phyloP scores from a whole-genome alignment of 2,888 invertebrate species.

The Lasiommata megera region DNA sequence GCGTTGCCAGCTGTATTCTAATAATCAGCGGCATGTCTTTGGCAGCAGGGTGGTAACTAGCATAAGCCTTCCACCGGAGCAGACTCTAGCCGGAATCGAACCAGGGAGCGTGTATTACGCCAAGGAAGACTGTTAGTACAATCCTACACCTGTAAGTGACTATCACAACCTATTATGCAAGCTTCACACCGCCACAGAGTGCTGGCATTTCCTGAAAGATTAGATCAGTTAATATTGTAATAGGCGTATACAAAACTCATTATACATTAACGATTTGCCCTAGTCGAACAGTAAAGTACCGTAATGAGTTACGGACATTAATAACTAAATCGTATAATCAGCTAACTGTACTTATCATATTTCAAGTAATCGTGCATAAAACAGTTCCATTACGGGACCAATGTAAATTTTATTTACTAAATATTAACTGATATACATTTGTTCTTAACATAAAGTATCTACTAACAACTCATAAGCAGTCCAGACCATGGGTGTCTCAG shows the following conservation, averaged over 20 bases:
- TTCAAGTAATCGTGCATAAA: background rate
- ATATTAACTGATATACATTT: too few relatives aligned
- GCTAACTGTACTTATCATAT: slow-evolving; percentile 1
- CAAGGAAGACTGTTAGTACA: too few relatives aligned
- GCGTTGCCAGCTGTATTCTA: too few relatives aligned
- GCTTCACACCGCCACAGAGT: slow-evolving; percentile 45
- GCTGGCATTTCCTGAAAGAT: slow-evolving; percentile 61
- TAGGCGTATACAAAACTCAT: slow-evolving; percentile 42
- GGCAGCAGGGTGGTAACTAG: too few relatives aligned
- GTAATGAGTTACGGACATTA: slow-evolving; percentile 8
- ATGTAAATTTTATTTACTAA: background rate
- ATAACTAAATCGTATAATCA: slow-evolving; percentile 5
- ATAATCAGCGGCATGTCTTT: too few relatives aligned
- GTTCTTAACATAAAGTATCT: too few relatives aligned
- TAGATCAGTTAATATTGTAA: slow-evolving; percentile 42
- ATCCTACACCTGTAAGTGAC: slow-evolving; percentile 17
- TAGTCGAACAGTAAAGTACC: background rate
- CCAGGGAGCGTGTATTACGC: too few relatives aligned
- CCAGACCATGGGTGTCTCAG: too few relatives aligned
- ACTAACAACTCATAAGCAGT: too few relatives aligned
- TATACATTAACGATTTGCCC: slow-evolving; percentile 19
- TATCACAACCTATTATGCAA: slow-evolving; percentile 52
- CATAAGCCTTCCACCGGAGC: too few relatives aligned
- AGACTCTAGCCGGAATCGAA: too few relatives aligned
- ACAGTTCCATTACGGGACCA: too few relatives aligned